Evolutionary conservation across 2,797 vertebrate genomes (phyloP).

Genomic region (Rhinophrynus dorsalis): DNA sequence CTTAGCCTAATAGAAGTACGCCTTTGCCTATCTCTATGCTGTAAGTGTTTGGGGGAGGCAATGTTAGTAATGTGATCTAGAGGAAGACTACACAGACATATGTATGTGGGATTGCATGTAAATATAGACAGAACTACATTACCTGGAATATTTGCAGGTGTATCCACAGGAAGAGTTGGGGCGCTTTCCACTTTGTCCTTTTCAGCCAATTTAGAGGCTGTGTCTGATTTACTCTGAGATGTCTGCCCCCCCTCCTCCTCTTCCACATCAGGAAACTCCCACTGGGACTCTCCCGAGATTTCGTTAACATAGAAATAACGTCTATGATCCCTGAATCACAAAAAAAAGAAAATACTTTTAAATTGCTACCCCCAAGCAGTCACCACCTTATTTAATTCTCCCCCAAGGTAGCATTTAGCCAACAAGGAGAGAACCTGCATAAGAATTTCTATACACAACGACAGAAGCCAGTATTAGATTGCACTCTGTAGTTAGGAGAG

Average conservation of each 20-base stretch:
- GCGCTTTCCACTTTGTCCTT: slow-evolving; percentile 68
- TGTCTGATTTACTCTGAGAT: slow-evolving; percentile 62
- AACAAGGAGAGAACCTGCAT: slow-evolving; percentile 70
- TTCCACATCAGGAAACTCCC: slow-evolving; percentile 93
- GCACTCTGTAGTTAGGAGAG: too few relatives aligned
- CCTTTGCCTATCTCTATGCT: too few relatives aligned
- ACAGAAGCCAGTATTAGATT: not conserved
- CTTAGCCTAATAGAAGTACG: too few relatives aligned
- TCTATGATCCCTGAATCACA: slow-evolving; percentile 98
- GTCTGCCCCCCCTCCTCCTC: slow-evolving; percentile 69
- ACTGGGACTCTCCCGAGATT: slow-evolving; percentile 90
- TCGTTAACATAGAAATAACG: slow-evolving; percentile 99
- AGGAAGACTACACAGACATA: too few relatives aligned
- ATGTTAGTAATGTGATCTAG: too few relatives aligned
- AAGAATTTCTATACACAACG: slow-evolving; percentile 66
- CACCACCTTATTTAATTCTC: slow-evolving; percentile 61
- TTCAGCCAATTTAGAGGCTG: slow-evolving; percentile 66
- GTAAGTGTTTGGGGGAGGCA: too few relatives aligned
- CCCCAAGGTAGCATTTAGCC: slow-evolving; percentile 69
- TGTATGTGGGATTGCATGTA: too few relatives aligned
- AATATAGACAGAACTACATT: not conserved
- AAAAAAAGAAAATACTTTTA: slow-evolving; percentile 84
- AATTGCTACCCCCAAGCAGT: slow-evolving; percentile 55
- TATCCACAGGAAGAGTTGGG: slow-evolving; percentile 55
- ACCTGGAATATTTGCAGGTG: slow-evolving; percentile 64